Evolutionary conservation across 2,888 invertebrate species (phyloP).

Genomic region (Leptopilina myrica): DNA sequence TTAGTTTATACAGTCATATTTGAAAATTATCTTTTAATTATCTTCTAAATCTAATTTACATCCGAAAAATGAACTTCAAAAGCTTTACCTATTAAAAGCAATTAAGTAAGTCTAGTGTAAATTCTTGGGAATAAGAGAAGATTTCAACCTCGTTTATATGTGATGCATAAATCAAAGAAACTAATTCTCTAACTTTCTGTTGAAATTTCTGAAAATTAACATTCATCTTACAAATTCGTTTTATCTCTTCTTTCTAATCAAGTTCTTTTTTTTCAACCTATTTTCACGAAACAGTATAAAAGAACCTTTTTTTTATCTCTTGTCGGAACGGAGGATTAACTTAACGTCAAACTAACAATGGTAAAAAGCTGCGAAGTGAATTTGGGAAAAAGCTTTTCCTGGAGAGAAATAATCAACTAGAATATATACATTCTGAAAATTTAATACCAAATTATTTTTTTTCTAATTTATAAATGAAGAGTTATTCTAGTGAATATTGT

Average conservation of each 20-base stretch:
- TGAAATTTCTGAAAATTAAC: not conserved
- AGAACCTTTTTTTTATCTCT: not conserved
- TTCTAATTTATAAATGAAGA: no score
- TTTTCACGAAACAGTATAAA: not conserved
- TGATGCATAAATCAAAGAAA: not conserved
- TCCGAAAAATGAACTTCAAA: not conserved
- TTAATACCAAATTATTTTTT: not conserved
- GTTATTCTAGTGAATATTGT: no score
- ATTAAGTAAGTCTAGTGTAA: slow-evolving; percentile 4
- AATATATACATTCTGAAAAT: not conserved
- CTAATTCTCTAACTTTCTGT: slow-evolving; percentile 12
- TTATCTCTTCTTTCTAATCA: not conserved
- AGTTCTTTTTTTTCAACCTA: not conserved
- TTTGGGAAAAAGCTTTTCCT: not conserved
- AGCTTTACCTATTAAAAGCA: not conserved
- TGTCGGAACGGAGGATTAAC: not conserved
- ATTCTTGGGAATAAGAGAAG: not conserved
- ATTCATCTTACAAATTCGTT: slow-evolving; percentile 10
- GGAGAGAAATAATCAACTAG: not conserved
- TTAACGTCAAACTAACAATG: not conserved
- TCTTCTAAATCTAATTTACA: not conserved
- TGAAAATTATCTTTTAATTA: not conserved
- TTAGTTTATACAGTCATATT: no score
- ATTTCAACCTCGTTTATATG: not conserved
- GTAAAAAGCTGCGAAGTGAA: not conserved